These are phyloP conservation scores for Penelope pileata DNA, from an alignment of 2,113 vertebrate species.

Conservation along the genomic window DNA sequence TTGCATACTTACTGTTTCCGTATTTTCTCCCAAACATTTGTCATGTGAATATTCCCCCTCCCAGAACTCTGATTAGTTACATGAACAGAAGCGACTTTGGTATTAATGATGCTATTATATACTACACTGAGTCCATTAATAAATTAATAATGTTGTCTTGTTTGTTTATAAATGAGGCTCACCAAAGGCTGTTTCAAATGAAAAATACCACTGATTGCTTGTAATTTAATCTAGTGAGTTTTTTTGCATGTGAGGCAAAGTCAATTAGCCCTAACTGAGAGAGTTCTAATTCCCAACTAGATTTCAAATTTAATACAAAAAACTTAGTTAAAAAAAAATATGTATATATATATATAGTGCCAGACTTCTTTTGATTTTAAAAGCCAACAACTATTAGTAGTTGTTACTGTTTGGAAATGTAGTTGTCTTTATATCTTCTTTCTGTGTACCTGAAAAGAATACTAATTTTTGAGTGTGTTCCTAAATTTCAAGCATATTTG, in stretches of 20 bases:
- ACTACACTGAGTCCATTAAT: conserved; percentile 72
- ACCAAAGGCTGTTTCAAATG: conserved; percentile 66
- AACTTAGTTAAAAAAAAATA: conserved; percentile 40
- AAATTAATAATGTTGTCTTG: conserved; percentile 72
- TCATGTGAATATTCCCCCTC: conserved; percentile 44
- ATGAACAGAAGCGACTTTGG: conserved; percentile 67
- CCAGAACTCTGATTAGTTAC: conserved; percentile 69
- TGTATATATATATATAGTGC: too few relatives aligned
- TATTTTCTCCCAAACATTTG: conserved; percentile 52
- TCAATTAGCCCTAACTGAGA: conserved; percentile 68
- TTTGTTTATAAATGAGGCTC: conserved; percentile 71
- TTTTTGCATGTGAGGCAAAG: conserved; percentile 67
- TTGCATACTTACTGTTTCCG: neutral
- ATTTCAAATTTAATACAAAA: conserved; percentile 53
- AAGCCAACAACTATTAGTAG: neutral
- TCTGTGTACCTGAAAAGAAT: neutral
- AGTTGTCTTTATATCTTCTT: neutral
- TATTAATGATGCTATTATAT: conserved; percentile 73
- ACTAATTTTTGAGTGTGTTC: neutral
- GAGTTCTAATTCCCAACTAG: conserved; percentile 51
- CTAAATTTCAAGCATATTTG: conserved; percentile 3
- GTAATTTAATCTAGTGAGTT: conserved; percentile 75
- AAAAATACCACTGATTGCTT: conserved; percentile 68
- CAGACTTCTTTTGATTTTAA: neutral
- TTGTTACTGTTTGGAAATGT: neutral